Base-by-base conservation (phyloP, 2,113 vertebrate species). In the Brachypteracias leptosomus region DNA sequence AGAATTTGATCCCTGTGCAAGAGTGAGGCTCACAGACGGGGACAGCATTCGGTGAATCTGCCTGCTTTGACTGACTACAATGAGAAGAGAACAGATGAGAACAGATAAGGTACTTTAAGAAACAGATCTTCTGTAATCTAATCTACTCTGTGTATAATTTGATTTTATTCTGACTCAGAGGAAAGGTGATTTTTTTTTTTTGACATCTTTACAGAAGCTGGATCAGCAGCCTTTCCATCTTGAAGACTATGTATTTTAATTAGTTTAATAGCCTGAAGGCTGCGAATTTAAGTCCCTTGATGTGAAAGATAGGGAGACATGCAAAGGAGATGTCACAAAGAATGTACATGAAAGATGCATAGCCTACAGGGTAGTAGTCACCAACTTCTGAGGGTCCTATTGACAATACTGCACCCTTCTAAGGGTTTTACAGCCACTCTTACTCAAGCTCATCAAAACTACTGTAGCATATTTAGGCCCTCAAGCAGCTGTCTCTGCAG, bases 101-200 rank as follows among this genome's bases (percentile, higher is more conserved):
- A 44, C 75, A 90, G 94, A 88, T 93, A 77, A 93, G 42, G 22
- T 82, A 35, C 95, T 97, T 95, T 58, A 82, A 94, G 95, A 93
- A 81, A 88, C 46, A 97, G 91, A 47, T 79, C 54, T 95, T 89
- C 73, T 49, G 80, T 95, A 96, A 97, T 96, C 90, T 95, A 90
- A 92, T 96, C 77, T 89, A 77, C 18, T 90, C 49, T 85, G 6
- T 90, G 75, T 72, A 57, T 93, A 94, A 96, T 95, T 90, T 82
- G 57, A 96, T 97, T 97, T 97, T 81, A 95, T 58, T 95, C 87
- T 95, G 80, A 91, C 74, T 93, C 42, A 89, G 65, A 95, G 40
- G 72, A 89, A 94, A 96, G 58, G 77, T 91, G 49, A 89, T 91
- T 72, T 83, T 59, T 67, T 47, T 75, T 55, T 67, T 94, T 63